phyloP scores from a whole-genome alignment of 2,888 invertebrate genomes.

The Melieria picta region DNA sequence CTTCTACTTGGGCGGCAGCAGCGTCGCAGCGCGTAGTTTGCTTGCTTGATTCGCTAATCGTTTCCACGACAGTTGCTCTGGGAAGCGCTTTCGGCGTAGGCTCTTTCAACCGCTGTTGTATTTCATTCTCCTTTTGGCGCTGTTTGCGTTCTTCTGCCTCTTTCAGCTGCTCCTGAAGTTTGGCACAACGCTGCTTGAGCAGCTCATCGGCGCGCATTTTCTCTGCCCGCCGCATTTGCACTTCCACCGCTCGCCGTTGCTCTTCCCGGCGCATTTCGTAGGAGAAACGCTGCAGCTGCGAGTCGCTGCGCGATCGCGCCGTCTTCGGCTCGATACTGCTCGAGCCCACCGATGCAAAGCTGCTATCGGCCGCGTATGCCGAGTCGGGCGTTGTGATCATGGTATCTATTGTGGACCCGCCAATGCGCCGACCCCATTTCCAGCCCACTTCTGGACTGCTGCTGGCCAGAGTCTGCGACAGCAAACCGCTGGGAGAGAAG shows the following conservation, averaged over 20 bases:
- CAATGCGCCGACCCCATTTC: slow-evolving; percentile 53
- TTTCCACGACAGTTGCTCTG: neutral
- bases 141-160: slow-evolving; percentile 39
- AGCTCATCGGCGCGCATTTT: slow-evolving; percentile 52
- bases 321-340: slow-evolving; percentile 34
- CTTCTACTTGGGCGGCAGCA: neutral
- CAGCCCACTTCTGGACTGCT: slow-evolving; percentile 62
- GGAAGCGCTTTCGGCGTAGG: neutral
- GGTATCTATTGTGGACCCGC: slow-evolving; percentile 24
- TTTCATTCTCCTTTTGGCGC: neutral
- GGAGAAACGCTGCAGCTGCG: slow-evolving; percentile 33
- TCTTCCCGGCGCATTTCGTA: slow-evolving; percentile 46
- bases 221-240: slow-evolving; percentile 51
- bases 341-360: slow-evolving; percentile 52
- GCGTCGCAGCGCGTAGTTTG: neutral
- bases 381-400: slow-evolving; percentile 42
- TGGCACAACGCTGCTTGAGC: slow-evolving; percentile 56
- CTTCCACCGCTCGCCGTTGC: slow-evolving; percentile 50
- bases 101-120: neutral
- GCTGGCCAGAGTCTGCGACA: slow-evolving; percentile 58
- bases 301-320: slow-evolving; percentile 30
- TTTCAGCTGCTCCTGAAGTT: slow-evolving; percentile 54
- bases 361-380: slow-evolving; percentile 49
- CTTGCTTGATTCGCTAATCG: neutral
- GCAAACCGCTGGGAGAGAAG: slow-evolving; percentile 54